Evolutionary conservation across 2,113 vertebrate genomes (phyloP), one percentile per base, ranked within the genome.

Genomic region (Morone chrysops): DNA sequence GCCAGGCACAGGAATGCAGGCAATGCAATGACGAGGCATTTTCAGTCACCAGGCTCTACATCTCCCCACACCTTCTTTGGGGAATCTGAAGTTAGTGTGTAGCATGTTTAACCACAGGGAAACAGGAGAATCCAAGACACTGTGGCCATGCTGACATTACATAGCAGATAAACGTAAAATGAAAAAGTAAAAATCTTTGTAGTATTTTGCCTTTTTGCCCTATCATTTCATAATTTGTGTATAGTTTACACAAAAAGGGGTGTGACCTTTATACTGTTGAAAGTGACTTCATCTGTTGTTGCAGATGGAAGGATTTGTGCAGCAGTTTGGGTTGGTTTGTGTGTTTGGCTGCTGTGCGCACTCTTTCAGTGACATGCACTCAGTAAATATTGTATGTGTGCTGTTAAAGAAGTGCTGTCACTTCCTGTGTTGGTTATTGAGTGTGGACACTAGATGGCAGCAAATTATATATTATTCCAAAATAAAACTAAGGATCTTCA

Each of bases 21-120:
- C 92, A 88, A 94, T 95, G 90, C 81, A 89, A 92, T 94, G 93
- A 94, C 89, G 50, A 68, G 74, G 70, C 90, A n/a, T 80, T 94
- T 95, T 94, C 87, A 84, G 83, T 80, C 78, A 40, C 68, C 80
- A 73, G 66, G 67, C 84, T 89, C 87, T 20, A 67, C 67, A 81
- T 91, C 87, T 90, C 83, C 87, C 80, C 78, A 83, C 93, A 94
- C 93, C 94, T 94, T 93, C 83, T 94, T 31, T 91, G 84, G 90
- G 93, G 75, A 90, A 83, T 70, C 92, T 87, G 53, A 91, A 92
- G 88, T 86, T 83, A 85, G 82, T 13, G 43, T 62, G 43, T 16
- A 50, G 47, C 43, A 56, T 57, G 73, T 82, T 86, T 57, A 43
- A 71, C 54, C 31, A 36, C 20, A 31, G 63, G 53, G 61, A 74